Evolutionary conservation across 2,113 vertebrate species (phyloP).

Genomic region (Albula glossodonta): DNA sequence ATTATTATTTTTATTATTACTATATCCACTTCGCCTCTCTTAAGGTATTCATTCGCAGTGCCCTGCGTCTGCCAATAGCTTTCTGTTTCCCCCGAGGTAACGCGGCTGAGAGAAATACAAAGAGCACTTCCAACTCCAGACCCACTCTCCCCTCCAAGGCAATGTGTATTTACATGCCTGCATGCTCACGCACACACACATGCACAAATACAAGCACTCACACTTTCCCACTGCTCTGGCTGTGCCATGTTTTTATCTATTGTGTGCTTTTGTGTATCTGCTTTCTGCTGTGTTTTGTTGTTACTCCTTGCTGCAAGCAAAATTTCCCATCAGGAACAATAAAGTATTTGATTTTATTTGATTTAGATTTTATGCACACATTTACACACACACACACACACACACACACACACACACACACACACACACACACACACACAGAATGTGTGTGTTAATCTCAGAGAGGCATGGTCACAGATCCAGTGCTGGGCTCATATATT

Average conservation of each 20-base stretch:
- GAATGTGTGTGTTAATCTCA: no score
- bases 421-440: not conserved
- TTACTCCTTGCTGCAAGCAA: no score
- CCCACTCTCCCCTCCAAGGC: not conserved
- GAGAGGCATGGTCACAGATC: no score
- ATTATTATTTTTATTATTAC: slow-evolving; percentile 22
- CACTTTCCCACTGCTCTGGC: no score
- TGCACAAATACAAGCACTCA: not conserved
- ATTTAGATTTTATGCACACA: no score
- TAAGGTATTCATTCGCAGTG: not conserved
- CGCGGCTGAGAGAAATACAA: not conserved
- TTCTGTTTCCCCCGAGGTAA: not conserved
- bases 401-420: not conserved
- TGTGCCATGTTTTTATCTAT: no score
- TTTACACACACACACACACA: no score
- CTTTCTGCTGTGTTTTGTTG: no score
- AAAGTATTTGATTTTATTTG: no score
- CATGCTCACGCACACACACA: not conserved
- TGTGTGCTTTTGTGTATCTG: no score
- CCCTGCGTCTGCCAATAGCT: not conserved
- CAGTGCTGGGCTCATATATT: no score
- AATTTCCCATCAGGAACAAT: no score
- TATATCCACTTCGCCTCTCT: not conserved
- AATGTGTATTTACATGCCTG: not conserved
- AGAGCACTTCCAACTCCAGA: not conserved